Conservation (phyloP, 2,797 vertebrate species). For the Lagorchestes hirsutus region DNA sequence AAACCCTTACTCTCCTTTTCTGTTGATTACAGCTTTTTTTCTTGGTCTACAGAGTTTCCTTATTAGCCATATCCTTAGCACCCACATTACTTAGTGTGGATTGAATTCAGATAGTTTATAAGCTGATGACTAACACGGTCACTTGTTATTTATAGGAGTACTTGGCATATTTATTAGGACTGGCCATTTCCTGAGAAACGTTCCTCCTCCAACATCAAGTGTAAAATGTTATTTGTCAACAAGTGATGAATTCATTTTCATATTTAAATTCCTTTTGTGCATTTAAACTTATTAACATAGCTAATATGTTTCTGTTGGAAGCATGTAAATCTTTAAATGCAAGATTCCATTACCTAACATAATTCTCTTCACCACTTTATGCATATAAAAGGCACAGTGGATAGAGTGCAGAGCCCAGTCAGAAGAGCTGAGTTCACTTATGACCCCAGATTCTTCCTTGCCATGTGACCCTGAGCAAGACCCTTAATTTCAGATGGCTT, state of each 20-base stretch:
- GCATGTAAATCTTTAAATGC: slow-evolving; percentile 68
- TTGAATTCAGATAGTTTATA: slow-evolving; percentile 70
- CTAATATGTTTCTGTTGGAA: slow-evolving; percentile 76
- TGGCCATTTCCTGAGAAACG: slow-evolving; percentile 74
- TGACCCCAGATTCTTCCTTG: neutral
- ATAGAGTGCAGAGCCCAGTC: neutral
- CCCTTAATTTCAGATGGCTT: neutral
- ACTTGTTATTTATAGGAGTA: slow-evolving; percentile 72
- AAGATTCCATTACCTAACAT: slow-evolving; percentile 59
- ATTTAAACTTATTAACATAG: slow-evolving; percentile 78
- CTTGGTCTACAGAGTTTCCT: slow-evolving; percentile 34
- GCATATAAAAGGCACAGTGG: slow-evolving; percentile 48
- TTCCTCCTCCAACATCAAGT: slow-evolving; percentile 67
- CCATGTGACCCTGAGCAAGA: neutral
- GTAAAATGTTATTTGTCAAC: slow-evolving; percentile 77
- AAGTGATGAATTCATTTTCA: slow-evolving; percentile 78
- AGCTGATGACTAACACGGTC: slow-evolving; percentile 67
- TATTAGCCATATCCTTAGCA: slow-evolving; percentile 37
- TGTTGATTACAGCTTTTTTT: slow-evolving; percentile 11
- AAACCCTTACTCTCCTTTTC: neutral
- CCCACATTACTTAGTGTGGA: slow-evolving; percentile 54
- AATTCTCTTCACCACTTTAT: slow-evolving; percentile 68
- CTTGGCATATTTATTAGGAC: slow-evolving; percentile 79
- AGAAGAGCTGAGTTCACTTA: neutral
- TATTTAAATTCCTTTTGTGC: slow-evolving; percentile 80